Conservation (phyloP, 2,113 vertebrate genomes). For the Onychorhynchus coronatus region DNA sequence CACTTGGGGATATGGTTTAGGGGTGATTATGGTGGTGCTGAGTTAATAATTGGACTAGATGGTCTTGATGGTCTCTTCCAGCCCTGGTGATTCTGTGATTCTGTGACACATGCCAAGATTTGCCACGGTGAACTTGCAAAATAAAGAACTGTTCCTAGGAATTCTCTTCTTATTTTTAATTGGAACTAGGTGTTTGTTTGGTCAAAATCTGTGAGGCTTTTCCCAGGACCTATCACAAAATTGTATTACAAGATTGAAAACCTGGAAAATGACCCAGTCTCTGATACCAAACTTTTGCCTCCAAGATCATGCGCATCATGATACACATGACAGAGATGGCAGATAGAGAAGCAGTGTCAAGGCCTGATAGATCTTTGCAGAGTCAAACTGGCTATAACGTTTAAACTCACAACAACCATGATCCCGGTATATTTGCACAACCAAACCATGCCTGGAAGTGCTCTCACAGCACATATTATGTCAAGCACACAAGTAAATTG, state of each 20-base stretch:
- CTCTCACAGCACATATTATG: not conserved
- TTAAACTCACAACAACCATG: not conserved
- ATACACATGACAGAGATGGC: accelerated
- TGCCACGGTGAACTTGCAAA: not conserved
- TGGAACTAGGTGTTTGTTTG: not conserved
- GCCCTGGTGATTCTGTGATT: not conserved
- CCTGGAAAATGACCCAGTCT: not conserved
- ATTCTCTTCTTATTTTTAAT: not conserved
- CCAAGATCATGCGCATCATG: not conserved
- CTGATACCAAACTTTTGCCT: not conserved
- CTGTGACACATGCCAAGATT: not conserved
- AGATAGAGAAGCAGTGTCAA: not conserved
- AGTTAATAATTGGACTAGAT: not conserved
- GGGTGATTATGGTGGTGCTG: not conserved
- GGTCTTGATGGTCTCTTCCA: not conserved
- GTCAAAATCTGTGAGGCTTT: not conserved
- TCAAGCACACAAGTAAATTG: not conserved
- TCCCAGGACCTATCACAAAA: not conserved
- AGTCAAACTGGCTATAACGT: not conserved
- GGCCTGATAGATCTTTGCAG: not conserved
- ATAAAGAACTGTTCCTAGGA: not conserved
- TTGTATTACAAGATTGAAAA: not conserved
- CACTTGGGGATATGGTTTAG: not conserved
- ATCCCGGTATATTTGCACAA: not conserved
- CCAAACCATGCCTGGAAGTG: not conserved